A percentile compares a stretch with the other conserved stretches of the same genome.
Conservation (phyloP, 2,797 vertebrate species). For the Paratrypauchen microcephalus region DNA sequence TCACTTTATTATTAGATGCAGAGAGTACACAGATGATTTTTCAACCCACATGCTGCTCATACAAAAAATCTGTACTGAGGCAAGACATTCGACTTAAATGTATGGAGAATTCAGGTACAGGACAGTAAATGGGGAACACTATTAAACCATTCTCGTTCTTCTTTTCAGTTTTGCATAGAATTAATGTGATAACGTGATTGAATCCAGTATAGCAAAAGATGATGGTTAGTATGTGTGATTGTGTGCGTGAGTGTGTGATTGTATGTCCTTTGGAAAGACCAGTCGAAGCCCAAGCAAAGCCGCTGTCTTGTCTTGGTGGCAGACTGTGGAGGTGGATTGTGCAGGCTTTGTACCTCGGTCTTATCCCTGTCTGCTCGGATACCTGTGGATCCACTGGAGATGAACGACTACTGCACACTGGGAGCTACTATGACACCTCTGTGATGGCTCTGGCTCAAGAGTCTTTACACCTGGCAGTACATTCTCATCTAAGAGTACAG, state of each 20-base stretch:
- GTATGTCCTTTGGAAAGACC: background rate
- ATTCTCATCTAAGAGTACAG: background rate
- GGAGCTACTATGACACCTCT: conserved; percentile 2
- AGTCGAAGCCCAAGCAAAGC: background rate
- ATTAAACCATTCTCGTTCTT: too few species aligned
- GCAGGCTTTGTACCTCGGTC: background rate
- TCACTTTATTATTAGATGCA: too few species aligned
- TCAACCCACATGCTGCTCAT: too few species aligned
- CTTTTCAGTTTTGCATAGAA: too few species aligned
- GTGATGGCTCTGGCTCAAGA: conserved; percentile 8
- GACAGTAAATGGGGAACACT: too few species aligned
- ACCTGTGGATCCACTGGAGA: background rate
- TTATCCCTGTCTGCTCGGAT: conserved; percentile 5
- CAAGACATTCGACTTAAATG: too few species aligned
- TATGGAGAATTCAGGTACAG: too few species aligned
- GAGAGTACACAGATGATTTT: too few species aligned
- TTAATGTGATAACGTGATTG: too few species aligned
- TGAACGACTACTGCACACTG: background rate
- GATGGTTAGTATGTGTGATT: too few species aligned
- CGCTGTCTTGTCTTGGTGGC: background rate
- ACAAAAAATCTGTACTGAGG: too few species aligned
- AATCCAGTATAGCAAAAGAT: too few species aligned
- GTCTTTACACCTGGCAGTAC: conserved; percentile 5
- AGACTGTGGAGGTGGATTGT: background rate
- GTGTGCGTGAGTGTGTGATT: background rate